These are phyloP conservation scores for Mamestra configurata DNA, from an alignment of 1,140 invertebrate species.

Conservation along the genomic window DNA sequence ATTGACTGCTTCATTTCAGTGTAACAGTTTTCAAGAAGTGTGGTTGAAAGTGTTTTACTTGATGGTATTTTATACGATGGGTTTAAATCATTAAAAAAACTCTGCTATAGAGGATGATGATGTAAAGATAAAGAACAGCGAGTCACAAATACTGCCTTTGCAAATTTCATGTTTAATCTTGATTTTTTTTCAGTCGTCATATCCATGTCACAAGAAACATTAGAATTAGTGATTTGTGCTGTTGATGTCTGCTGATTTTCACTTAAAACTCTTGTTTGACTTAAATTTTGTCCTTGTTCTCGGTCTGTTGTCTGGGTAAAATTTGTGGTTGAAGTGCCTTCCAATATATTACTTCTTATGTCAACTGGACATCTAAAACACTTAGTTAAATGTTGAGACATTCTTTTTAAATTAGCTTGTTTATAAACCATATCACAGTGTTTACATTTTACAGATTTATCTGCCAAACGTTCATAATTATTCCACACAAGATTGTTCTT, in stretches of 20 bases:
- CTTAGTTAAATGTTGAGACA: background rate
- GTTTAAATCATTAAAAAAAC: background rate
- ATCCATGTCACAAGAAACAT: background rate
- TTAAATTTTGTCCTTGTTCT: background rate
- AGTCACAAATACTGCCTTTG: conserved; percentile 6
- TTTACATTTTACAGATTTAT: conserved; percentile 3
- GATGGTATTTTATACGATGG: background rate
- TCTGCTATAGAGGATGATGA: background rate
- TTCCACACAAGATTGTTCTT: background rate
- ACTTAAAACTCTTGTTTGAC: background rate
- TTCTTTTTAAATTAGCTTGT: background rate
- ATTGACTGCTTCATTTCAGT: background rate
- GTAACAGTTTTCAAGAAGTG: background rate
- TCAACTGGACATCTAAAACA: background rate
- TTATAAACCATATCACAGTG: background rate
- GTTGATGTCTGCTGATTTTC: background rate
- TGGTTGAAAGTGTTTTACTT: background rate
- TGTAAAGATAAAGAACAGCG: background rate
- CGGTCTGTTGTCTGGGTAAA: background rate
- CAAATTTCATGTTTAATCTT: background rate
- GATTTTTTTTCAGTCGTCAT: conserved; percentile 9
- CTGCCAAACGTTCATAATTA: background rate
- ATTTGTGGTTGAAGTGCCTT: background rate
- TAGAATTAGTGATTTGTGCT: background rate
- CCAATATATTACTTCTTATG: background rate